Base-by-base conservation (phyloP, 2,113 vertebrate genomes). In the Grantiella picta region DNA sequence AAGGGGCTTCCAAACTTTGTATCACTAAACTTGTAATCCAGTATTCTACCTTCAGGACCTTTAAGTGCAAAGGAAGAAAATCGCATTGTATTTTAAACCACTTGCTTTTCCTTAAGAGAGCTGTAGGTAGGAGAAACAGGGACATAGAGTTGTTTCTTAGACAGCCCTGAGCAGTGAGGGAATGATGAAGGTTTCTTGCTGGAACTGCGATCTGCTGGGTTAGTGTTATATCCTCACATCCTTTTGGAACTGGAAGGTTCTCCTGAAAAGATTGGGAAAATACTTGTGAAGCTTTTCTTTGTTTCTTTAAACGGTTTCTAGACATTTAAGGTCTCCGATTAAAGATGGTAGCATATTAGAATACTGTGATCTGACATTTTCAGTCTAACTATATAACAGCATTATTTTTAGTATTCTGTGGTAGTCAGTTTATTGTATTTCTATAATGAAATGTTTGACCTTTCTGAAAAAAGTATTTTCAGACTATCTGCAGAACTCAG, bases 401-500 rank as follows among this genome's bases (percentile, higher is more conserved):
- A 10, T 66, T 95, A 84, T 77, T 90, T 77, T 93, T 73, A 76
- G 68, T 40, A 12, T 71, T 81, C 68, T 79, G 6, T 38, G 38
- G 38, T 36, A 59, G 31, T 53, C 22, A 42, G 80, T 90, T 75
- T 72, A 61, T 84, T 90, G 84, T 84, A 61, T 81, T 92, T 89
- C 69, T 91, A 4, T 92, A 80, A 84, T 50, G 45, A 77, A 94
- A 87, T 72, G 33, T 68, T 89, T 92, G 70, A 91, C 56, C 79
- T 95, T 72, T 88, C 63, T 73, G 42, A 83, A 72, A 86, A 75
- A 84, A 38, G 25, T 35, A 7, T 91, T 84, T 95, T 96, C 95
- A 90, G 83, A 69, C 78, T 91, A 29, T 61, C 86, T 96, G 66
- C 90, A 95, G 93, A 95, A 86, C 86, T 94, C 79, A 9, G 50